These are phyloP conservation scores for Atrina japonica DNA, from an alignment of 2,888 invertebrate genomes.

Conservation along the genomic window DNA sequence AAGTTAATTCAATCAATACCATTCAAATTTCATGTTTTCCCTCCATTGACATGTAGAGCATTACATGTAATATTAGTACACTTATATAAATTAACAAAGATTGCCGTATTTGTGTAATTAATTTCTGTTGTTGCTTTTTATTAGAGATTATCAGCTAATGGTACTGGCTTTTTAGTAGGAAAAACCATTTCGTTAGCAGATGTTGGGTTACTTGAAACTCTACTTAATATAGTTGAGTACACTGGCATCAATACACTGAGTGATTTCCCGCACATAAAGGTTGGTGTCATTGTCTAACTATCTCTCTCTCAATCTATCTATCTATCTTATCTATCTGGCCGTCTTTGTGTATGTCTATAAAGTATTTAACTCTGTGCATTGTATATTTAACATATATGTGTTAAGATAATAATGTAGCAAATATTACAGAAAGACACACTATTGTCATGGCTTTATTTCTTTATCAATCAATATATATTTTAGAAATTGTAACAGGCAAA, in stretches of 20 bases:
- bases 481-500: too few species aligned
- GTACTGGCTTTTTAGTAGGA: slow-evolving; percentile 43
- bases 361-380: too few species aligned
- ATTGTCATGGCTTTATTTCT: too few species aligned
- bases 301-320: background rate
- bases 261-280: slow-evolving; percentile 41
- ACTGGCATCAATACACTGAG: slow-evolving; percentile 37
- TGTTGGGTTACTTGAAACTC: slow-evolving; percentile 42
- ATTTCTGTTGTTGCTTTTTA: background rate
- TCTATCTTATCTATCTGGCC: background rate
- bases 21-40: background rate
- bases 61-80: background rate
- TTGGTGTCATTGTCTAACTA: background rate
- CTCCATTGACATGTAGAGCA: background rate
- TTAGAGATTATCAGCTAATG: slow-evolving; percentile 35
- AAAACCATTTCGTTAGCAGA: slow-evolving; percentile 42
- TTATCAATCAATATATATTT: too few species aligned
- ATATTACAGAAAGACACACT: too few species aligned
- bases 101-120: background rate
- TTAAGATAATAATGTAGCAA: too few species aligned
- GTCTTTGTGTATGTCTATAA: too few species aligned
- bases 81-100: background rate
- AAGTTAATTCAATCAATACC: too few species aligned
- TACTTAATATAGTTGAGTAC: slow-evolving; percentile 39
- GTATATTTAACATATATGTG: too few species aligned